Conservation (phyloP, 2,888 invertebrate genomes). For the Thymelicus sylvestris region DNA sequence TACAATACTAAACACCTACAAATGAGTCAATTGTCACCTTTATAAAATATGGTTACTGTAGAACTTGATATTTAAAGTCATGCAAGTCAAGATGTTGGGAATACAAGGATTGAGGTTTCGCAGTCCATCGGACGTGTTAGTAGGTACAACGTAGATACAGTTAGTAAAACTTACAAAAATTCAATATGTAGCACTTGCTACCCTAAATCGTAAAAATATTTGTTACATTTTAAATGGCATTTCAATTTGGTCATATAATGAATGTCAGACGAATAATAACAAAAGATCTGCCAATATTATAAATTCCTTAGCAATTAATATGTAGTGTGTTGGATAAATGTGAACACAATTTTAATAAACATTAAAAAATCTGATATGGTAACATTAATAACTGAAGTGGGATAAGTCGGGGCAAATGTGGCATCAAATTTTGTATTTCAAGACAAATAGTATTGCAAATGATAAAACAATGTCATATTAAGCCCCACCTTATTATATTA, state of each 20-base stretch:
- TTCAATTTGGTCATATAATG: constrained; percentile 21
- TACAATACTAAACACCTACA: too few relatives aligned
- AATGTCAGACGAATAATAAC: background rate
- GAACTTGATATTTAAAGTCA: too few relatives aligned
- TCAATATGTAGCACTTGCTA: constrained; percentile 15
- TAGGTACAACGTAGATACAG: constrained; percentile 16
- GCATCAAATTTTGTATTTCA: too few relatives aligned
- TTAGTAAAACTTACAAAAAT: background rate
- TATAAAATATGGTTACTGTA: too few relatives aligned
- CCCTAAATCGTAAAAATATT: constrained; percentile 12
- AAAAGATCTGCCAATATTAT: constrained; percentile 1
- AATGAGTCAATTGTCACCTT: too few relatives aligned
- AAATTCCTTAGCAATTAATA: background rate
- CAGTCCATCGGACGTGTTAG: constrained; percentile 18
- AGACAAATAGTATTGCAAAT: too few relatives aligned
- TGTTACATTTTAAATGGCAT: constrained; percentile 16
- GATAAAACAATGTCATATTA: too few relatives aligned
- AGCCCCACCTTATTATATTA: too few relatives aligned
- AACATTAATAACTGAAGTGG: background rate
- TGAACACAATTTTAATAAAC: too few relatives aligned
- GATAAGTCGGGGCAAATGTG: background rate
- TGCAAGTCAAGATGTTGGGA: background rate
- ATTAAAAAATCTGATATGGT: too few relatives aligned
- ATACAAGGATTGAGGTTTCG: background rate
- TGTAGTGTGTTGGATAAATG: background rate